These are phyloP conservation scores for Zosterops borbonicus DNA, from an alignment of 2,113 vertebrate species.

Conservation along the genomic window DNA sequence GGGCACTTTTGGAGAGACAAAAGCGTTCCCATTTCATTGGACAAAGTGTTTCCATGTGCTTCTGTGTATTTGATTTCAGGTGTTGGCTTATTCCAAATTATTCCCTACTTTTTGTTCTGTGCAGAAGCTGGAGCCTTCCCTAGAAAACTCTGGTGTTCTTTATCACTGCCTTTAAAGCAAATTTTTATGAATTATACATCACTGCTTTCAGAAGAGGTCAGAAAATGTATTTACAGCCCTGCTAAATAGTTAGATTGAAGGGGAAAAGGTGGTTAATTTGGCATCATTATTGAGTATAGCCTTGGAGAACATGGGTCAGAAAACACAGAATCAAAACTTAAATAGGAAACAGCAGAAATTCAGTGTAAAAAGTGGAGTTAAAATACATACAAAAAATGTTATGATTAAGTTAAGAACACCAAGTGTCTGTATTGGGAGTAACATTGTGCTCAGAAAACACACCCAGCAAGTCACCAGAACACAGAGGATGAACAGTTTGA, in stretches of 20 bases:
- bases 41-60: not conserved
- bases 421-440: not conserved
- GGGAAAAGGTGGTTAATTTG: not conserved
- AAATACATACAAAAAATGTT: not conserved
- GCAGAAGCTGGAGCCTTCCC: not conserved
- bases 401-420: not conserved
- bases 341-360: not conserved
- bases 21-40: not conserved
- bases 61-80: not conserved
- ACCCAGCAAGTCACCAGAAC: not conserved
- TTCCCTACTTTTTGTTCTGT: not conserved
- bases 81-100: not conserved
- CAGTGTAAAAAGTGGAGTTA: not conserved
- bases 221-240: not conserved
- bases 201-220: not conserved
- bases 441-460: rapidly evolving
- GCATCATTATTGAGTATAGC: not conserved
- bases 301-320: not conserved
- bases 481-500: not conserved
- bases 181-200: not conserved
- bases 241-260: not conserved
- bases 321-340: not conserved
- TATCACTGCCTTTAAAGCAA: not conserved
- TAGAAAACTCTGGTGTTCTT: not conserved
- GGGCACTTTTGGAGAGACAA: not conserved